Conservation (phyloP, 1,140 invertebrate genomes). For the Bathynomus jamesi region DNA sequence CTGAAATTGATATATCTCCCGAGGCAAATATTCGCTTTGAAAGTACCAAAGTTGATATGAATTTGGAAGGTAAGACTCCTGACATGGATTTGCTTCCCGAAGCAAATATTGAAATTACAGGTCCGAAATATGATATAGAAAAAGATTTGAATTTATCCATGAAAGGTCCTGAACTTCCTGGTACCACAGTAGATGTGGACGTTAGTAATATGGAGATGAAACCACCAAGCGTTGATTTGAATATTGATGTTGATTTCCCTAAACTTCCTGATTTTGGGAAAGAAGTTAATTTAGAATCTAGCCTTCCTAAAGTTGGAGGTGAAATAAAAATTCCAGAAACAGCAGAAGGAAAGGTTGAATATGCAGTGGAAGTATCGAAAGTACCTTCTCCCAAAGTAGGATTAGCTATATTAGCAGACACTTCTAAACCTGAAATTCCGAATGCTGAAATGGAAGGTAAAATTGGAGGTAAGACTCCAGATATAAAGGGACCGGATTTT, state of each 20-base stretch:
- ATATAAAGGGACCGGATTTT: conserved; percentile 4
- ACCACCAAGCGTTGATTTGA: neutral
- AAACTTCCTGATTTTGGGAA: neutral
- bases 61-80: neutral
- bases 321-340: conserved; percentile 1
- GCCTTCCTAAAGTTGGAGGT: neutral
- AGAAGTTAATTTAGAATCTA: conserved; percentile 8
- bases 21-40: conserved; percentile 3
- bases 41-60: no score
- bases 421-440: no score
- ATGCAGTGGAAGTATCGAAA: conserved; percentile 7
- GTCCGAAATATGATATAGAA: conserved; percentile 4
- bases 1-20: no score
- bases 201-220: conserved; percentile 4
- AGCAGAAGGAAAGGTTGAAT: neutral
- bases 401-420: neutral
- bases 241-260: neutral
- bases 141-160: neutral
- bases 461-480: conserved; percentile 8
- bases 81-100: neutral
- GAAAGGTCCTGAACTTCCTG: neutral
- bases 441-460: conserved; percentile 8
- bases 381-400: neutral
- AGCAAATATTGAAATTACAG: neutral
- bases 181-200: neutral